Evolutionary conservation across 2,797 vertebrate species (phyloP).

Genomic region (Corythornis leucogaster): DNA sequence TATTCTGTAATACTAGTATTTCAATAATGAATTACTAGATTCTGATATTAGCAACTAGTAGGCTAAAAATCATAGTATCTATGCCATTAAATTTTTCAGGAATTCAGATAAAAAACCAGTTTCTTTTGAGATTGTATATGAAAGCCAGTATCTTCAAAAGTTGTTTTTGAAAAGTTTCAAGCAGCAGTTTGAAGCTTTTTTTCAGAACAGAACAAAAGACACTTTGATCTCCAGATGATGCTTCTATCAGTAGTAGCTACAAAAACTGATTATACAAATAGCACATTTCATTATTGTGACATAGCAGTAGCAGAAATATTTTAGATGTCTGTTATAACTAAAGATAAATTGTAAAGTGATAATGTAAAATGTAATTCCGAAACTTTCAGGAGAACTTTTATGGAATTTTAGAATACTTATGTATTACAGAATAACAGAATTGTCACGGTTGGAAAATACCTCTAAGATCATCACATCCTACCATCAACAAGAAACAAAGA

Average conservation of each 20-base stretch:
- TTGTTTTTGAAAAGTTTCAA: conserved; percentile 43
- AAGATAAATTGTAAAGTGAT: conserved; percentile 40
- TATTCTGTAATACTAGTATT: not conserved
- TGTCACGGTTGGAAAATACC: too few relatives aligned
- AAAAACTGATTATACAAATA: conserved; percentile 61
- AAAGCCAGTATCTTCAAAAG: conserved; percentile 27
- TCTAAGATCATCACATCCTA: too few relatives aligned
- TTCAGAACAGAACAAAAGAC: conserved; percentile 50
- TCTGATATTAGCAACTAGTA: not conserved
- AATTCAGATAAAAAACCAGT: not conserved
- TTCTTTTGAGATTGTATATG: conserved; percentile 18
- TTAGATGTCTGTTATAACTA: conserved; percentile 20
- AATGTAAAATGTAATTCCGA: conserved; percentile 22
- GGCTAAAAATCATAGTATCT: not conserved
- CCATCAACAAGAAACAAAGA: too few relatives aligned
- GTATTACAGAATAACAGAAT: not conserved
- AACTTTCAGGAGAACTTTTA: conserved; percentile 21
- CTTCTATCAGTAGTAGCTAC: conserved; percentile 37
- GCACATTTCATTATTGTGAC: conserved; percentile 44
- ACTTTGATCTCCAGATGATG: conserved; percentile 58
- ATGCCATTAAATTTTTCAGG: not conserved
- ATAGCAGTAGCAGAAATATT: conserved; percentile 16
- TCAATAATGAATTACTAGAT: not conserved
- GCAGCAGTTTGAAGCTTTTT: conserved; percentile 34
- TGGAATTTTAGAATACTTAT: not conserved